Conservation (phyloP, 35 echinoderm and acorn worm species). For the Ophioderma brevispina region DNA sequence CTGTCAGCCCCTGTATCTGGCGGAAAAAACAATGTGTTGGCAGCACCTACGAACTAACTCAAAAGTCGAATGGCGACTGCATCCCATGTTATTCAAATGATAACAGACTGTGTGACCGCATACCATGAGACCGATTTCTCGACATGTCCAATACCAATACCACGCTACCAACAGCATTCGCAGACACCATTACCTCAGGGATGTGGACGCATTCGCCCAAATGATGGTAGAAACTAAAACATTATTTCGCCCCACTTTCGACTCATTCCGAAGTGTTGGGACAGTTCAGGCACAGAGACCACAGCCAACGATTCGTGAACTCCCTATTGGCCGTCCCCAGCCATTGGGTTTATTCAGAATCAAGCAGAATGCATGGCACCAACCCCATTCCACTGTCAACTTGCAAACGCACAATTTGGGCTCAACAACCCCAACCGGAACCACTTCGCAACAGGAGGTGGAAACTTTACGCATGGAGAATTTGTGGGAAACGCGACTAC, state of each 20-base stretch:
- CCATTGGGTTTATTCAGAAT: no score
- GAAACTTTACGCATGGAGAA: no score
- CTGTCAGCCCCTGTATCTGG: slow-evolving; percentile 3
- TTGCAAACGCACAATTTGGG: no score
- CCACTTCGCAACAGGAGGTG: no score
- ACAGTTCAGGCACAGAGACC: slow-evolving; percentile 10
- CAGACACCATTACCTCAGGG: neutral
- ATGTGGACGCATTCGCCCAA: slow-evolving; percentile 43
- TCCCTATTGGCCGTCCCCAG: slow-evolving; percentile 2
- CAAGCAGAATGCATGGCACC: no score
- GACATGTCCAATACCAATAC: slow-evolving; percentile 37
- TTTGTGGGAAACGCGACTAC: no score
- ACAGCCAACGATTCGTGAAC: slow-evolving; percentile 24
- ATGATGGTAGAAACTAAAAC: slow-evolving; percentile 39
- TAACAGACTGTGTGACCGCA: slow-evolving; percentile 17
- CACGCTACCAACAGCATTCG: slow-evolving; percentile 48
- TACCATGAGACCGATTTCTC: slow-evolving; percentile 32
- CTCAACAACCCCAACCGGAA: no score
- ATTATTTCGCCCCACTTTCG: slow-evolving; percentile 27
- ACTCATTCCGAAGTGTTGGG: slow-evolving; percentile 10
- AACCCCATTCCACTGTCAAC: no score
- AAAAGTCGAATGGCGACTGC: slow-evolving; percentile 8
- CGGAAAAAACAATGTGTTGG: neutral
- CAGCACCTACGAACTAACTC: neutral
- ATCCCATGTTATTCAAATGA: neutral